These are phyloP conservation scores for Apis mellifera DNA, from an alignment of 1,140 invertebrate genomes.

Conservation along the genomic window DNA sequence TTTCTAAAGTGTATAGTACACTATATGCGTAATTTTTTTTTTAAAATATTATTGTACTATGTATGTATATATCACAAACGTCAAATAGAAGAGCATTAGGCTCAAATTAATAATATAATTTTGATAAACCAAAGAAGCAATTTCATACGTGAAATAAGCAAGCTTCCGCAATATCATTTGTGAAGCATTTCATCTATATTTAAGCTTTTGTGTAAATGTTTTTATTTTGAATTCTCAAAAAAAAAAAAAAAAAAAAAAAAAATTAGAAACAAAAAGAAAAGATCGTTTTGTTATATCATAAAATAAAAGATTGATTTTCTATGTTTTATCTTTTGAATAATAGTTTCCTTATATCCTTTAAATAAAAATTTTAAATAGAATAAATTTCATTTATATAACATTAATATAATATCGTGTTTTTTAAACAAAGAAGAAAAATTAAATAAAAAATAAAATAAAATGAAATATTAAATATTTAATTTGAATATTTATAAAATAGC, in stretches of 20 bases:
- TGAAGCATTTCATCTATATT: background rate
- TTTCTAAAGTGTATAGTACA: background rate
- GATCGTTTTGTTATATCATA: conserved; percentile 21
- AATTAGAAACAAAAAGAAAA: background rate
- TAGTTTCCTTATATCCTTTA: background rate
- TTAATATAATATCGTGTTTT: background rate
- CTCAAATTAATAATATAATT: background rate
- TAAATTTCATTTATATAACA: background rate
- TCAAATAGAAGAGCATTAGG: background rate
- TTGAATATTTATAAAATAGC: conserved; percentile 33
- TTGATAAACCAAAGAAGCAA: conserved; percentile 27
- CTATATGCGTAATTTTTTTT: background rate
- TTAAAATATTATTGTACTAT: background rate
- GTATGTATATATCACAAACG: background rate
- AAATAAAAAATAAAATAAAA: conserved; percentile 18
- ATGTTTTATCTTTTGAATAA: background rate
- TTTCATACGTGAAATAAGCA: background rate
- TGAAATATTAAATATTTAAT: background rate
- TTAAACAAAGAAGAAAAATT: background rate
- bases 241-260: background rate
- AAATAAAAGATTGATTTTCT: conserved; percentile 42
- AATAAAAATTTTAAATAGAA: background rate
- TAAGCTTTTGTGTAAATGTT: background rate
- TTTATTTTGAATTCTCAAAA: background rate
- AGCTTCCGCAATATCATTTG: background rate